These are phyloP conservation scores for Corythornis vintsioides DNA, from an alignment of 2,113 vertebrate genomes.

Conservation along the genomic window DNA sequence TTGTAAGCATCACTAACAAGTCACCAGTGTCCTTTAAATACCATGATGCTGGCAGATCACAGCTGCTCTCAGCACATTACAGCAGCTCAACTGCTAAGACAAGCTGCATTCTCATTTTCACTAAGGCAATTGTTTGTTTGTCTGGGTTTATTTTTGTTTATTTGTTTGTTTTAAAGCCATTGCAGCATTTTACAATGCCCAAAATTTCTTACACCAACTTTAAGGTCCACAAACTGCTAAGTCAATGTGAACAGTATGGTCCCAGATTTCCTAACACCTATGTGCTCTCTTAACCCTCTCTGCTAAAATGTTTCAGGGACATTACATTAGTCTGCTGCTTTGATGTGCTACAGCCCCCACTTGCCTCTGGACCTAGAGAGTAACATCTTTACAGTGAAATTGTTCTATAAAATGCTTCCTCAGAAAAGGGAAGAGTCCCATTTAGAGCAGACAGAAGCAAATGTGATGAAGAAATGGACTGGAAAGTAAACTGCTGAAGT, in stretches of 20 bases:
- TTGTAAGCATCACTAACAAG: background rate
- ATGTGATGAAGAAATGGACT: background rate
- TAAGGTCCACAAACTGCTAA: background rate
- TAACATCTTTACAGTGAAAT: background rate
- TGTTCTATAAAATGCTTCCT: background rate
- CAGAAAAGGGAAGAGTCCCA: background rate
- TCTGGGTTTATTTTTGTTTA: background rate
- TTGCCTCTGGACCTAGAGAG: background rate
- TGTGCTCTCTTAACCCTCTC: background rate
- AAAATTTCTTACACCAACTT: background rate
- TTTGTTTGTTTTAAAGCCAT: background rate
- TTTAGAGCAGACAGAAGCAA: background rate
- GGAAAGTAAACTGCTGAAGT: background rate
- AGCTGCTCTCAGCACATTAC: background rate
- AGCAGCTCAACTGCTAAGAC: background rate
- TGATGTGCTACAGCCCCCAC: background rate
- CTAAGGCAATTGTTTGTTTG: background rate
- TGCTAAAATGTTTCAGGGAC: background rate
- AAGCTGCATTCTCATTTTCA: background rate
- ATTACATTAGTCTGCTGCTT: background rate
- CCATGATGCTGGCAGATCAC: fast-evolving
- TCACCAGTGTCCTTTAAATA: background rate
- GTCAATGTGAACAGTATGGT: background rate
- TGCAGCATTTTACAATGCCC: background rate
- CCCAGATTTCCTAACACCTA: background rate